Base-by-base conservation (phyloP, 2,888 invertebrate species). In the Dione juno region DNA sequence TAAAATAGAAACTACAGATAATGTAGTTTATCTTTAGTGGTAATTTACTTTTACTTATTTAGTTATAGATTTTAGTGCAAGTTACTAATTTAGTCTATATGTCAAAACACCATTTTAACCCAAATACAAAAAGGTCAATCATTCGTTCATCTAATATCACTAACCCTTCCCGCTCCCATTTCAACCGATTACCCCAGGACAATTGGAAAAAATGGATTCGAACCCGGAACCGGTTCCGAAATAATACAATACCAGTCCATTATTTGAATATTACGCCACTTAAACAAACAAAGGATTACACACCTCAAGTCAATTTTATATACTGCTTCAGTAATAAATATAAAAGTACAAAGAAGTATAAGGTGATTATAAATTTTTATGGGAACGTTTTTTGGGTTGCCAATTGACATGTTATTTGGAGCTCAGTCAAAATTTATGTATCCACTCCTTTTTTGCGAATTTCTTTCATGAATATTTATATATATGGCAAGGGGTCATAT, bases 231-330 rank as follows among this genome's bases (percentile, higher is more conserved):
- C 77, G 73, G 80, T 79, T 63, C 63, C 41, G 65, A 77, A 76
- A 40, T 16, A 77, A 70, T 61, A 50, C 73, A 57, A 37, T 66
- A 65, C 64, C n/a, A 80, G 82, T 86, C 78, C 76, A 86, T 86
- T 85, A 86, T 86, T 85, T 82, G 72, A 85, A 85, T 83, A 85
- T 85, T 84, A 85, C 82, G 81, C 83, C 80, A 86, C 82, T 85
- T 84, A 81, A 43, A 72, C 58, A 78, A 70, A 86, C 86, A 86
- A 86, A 81, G 77, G 75, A 59, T 70, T 72, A 84, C 84, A 83
- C 76, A 82, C 84, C 85, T 80, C 81, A 79, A 81, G 80, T 81
- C 79, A 81, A 80, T 79, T 80, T 70, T 70, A 63, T 73, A 67
- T 76, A 77, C 78, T 72, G 74, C 78, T 78, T 77, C 66, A 71